Percentiles rank a stretch among this genome's conserved stretches.
Evolutionary conservation across 2,797 vertebrate genomes (phyloP).

Genomic region (Nasua narica): DNA sequence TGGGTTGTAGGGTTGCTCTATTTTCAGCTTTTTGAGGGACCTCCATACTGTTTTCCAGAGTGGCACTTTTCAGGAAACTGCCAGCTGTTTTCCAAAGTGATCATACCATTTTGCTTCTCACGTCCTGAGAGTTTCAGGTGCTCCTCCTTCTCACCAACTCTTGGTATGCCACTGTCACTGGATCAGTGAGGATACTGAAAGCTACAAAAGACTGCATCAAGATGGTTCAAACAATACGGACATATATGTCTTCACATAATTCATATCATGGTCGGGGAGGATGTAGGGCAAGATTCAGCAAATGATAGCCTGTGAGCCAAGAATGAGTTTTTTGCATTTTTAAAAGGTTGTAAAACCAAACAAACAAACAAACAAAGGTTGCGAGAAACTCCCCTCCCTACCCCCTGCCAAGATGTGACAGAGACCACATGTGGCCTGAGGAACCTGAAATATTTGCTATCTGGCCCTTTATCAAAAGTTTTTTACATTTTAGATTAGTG

Average conservation of each 20-base stretch:
- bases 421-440: neutral
- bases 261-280: rapidly evolving
- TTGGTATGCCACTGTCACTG: rapidly evolving
- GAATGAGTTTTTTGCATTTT: neutral
- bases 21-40: neutral
- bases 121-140: neutral
- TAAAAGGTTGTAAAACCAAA: neutral
- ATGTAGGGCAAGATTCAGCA: neutral
- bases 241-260: rapidly evolving
- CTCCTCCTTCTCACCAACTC: rapidly evolving
- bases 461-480: neutral
- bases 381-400: neutral
- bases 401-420: neutral
- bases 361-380: neutral
- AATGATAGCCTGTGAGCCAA: neutral
- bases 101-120: neutral
- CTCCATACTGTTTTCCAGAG: neutral
- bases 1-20: neutral
- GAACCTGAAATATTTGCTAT: neutral
- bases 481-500: neutral
- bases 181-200: neutral
- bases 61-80: neutral
- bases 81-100: neutral
- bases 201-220: neutral
- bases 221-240: neutral